These are phyloP conservation scores for Eupithecia inturbata DNA, from an alignment of 2,888 invertebrate species.

Conservation along the genomic window DNA sequence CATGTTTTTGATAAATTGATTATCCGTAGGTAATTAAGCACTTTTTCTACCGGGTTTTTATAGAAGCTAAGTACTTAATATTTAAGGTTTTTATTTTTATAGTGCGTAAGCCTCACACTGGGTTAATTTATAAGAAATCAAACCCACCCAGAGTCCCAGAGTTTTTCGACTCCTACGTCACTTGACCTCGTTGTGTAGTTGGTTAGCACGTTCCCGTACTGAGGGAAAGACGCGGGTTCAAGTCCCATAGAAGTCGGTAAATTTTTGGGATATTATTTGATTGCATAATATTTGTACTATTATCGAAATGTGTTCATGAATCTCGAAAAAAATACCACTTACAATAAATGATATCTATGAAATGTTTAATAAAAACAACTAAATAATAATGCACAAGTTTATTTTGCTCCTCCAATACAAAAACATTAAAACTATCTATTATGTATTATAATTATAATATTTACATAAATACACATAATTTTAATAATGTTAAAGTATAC, in stretches of 20 bases:
- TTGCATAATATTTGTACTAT: slow-evolving; percentile 17
- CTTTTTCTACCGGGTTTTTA: slow-evolving; percentile 3
- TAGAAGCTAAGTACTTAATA: background rate
- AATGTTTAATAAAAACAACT: slow-evolving; percentile 22
- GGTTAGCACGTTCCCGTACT: no score
- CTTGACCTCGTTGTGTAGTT: no score
- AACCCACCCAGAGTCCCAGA: no score
- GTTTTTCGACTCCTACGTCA: no score
- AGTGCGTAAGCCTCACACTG: no score
- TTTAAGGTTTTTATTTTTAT: no score
- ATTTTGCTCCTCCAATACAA: slow-evolving; percentile 6
- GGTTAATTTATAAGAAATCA: no score
- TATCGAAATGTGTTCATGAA: slow-evolving; percentile 53
- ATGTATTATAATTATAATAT: background rate
- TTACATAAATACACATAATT: background rate
- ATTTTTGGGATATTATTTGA: no score
- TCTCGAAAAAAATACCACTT: slow-evolving; percentile 48
- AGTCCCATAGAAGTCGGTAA: no score
- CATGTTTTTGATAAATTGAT: slow-evolving; percentile 10
- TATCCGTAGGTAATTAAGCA: slow-evolving; percentile 12
- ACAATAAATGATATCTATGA: background rate
- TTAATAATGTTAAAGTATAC: background rate
- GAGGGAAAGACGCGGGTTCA: no score
- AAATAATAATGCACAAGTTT: background rate
- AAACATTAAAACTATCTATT: background rate